A percentile compares a stretch with the other conserved stretches of the same genome.
Evolutionary conservation across 2,888 invertebrate genomes (phyloP).

Genomic region (Coremacera marginata): DNA sequence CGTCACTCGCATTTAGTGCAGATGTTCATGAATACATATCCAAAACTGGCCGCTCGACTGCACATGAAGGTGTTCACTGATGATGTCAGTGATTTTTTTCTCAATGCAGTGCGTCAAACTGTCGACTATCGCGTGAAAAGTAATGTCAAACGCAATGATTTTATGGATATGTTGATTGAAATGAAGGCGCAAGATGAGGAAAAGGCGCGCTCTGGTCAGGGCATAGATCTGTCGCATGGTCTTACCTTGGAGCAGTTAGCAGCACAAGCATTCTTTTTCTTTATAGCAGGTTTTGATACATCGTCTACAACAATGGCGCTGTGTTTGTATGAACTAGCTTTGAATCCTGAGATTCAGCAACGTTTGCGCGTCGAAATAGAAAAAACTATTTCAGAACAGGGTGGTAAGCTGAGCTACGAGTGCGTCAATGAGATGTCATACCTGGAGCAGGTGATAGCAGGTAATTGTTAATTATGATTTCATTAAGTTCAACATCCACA

Average conservation of each 20-base stretch:
- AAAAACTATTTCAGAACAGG: slow-evolving; percentile 58
- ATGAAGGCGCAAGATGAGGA: slow-evolving; percentile 65
- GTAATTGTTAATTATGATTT: slow-evolving; percentile 55
- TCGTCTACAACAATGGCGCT: slow-evolving; percentile 71
- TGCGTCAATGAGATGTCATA: slow-evolving; percentile 70
- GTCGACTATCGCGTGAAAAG: slow-evolving; percentile 48
- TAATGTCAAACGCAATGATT: slow-evolving; percentile 71
- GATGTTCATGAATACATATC: slow-evolving; percentile 44
- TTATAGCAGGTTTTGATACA: slow-evolving; percentile 73
- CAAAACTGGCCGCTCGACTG: slow-evolving; percentile 45
- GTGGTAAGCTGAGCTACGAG: slow-evolving; percentile 69
- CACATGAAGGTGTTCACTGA: slow-evolving; percentile 45
- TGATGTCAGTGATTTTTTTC: slow-evolving; percentile 67
- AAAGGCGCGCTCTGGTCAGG: slow-evolving; percentile 29
- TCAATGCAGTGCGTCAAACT: slow-evolving; percentile 41
- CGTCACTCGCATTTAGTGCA: slow-evolving; percentile 42
- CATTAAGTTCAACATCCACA: background rate
- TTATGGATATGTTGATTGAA: slow-evolving; percentile 72
- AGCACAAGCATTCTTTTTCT: slow-evolving; percentile 73
- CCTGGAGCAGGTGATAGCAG: slow-evolving; percentile 69
- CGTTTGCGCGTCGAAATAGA: slow-evolving; percentile 69
- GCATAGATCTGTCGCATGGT: slow-evolving; percentile 51
- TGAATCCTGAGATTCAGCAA: slow-evolving; percentile 69
- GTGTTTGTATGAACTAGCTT: slow-evolving; percentile 71
- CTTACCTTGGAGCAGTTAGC: slow-evolving; percentile 68